Evolutionary conservation across 2,797 vertebrate species (phyloP).

Genomic region (Enteromius radiatus): DNA sequence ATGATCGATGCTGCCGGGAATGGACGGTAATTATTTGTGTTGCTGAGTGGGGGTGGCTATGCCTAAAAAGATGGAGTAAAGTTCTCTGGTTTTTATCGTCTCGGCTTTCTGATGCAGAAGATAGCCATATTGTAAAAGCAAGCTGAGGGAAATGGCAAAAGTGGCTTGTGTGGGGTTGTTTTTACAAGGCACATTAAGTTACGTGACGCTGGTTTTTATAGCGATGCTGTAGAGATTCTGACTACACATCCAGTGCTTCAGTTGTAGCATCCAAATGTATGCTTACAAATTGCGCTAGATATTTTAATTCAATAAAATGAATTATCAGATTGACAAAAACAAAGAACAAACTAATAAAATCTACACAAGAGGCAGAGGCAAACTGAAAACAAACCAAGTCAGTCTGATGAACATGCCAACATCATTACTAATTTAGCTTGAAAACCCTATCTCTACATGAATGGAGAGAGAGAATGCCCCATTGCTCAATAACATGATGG

Average conservation of each 20-base stretch:
- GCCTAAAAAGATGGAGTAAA: slow-evolving; percentile 57
- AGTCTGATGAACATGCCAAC: slow-evolving; percentile 51
- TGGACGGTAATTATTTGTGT: slow-evolving; percentile 69
- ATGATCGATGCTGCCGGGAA: slow-evolving; percentile 76
- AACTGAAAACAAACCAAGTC: slow-evolving; percentile 23
- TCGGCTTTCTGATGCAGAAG: slow-evolving; percentile 60
- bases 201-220: not conserved
- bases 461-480: slow-evolving; percentile 62
- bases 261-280: not conserved
- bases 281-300: not conserved
- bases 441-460: slow-evolving; percentile 48
- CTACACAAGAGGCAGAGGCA: not conserved
- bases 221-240: not conserved
- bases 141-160: slow-evolving; percentile 44
- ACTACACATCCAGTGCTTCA: not conserved
- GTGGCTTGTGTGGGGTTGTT: slow-evolving; percentile 13
- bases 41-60: slow-evolving; percentile 59
- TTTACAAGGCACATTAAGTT: slow-evolving; percentile 15
- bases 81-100: slow-evolving; percentile 47
- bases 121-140: slow-evolving; percentile 42
- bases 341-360: slow-evolving; percentile 39
- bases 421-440: slow-evolving; percentile 58
- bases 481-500: slow-evolving; percentile 64
- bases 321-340: slow-evolving; percentile 31
- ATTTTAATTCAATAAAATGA: slow-evolving; percentile 33